Percentiles rank a stretch among this genome's conserved stretches.
These are phyloP conservation scores for Aphis craccivora DNA, from an alignment of 1,140 invertebrate genomes.

Conservation along the genomic window DNA sequence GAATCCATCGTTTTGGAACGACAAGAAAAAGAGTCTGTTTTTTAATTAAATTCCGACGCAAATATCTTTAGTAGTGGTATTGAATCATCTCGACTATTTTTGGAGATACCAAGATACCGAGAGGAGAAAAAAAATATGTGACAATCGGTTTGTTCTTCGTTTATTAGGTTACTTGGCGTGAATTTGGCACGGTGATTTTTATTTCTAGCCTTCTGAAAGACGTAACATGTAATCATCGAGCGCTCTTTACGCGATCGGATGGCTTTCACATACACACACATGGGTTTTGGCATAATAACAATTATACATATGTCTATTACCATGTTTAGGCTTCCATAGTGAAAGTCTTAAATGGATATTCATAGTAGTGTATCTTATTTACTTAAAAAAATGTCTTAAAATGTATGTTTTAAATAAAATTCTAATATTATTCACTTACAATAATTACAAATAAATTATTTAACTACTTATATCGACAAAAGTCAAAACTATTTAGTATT, in stretches of 20 bases:
- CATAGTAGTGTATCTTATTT: neutral
- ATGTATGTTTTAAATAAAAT: neutral
- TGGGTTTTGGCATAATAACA: slow-evolving; percentile 52
- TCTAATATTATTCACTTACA: neutral
- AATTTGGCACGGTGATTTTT: slow-evolving; percentile 51
- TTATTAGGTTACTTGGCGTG: slow-evolving; percentile 54
- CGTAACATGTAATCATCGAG: slow-evolving; percentile 49
- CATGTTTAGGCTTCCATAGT: slow-evolving; percentile 44
- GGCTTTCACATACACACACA: slow-evolving; percentile 43
- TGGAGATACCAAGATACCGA: slow-evolving; percentile 40
- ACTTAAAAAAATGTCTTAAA: neutral
- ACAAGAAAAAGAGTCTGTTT: neutral
- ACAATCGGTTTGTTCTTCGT: slow-evolving; percentile 52
- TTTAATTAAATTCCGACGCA: slow-evolving; percentile 39
- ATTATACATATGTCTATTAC: slow-evolving; percentile 51
- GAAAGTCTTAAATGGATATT: slow-evolving; percentile 38
- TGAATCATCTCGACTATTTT: slow-evolving; percentile 54
- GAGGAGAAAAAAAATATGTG: slow-evolving; percentile 42
- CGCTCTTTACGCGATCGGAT: slow-evolving; percentile 50
- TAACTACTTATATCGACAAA: neutral
- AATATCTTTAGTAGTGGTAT: slow-evolving; percentile 27
- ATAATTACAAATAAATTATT: neutral
- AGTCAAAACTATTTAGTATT: neutral
- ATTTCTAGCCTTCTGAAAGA: slow-evolving; percentile 47
- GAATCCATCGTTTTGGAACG: neutral